A percentile compares a stretch with the other conserved stretches of the same genome.
Evolutionary conservation across 1,140 invertebrate species (phyloP).

Genomic region (Neodiprion virginianus): DNA sequence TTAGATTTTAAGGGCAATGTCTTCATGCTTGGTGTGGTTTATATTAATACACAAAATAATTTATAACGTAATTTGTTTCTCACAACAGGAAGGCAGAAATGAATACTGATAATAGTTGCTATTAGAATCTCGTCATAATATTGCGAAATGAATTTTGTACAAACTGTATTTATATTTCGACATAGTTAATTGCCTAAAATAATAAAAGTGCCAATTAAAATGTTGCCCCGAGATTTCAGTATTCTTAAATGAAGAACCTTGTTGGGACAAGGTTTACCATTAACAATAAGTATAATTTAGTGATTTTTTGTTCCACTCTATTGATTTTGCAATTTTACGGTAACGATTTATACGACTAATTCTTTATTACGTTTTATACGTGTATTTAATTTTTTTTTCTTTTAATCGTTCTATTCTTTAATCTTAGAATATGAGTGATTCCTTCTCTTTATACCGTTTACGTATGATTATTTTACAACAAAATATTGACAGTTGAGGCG

Average conservation of each 20-base stretch:
- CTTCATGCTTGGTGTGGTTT: conserved; percentile 9
- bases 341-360: background rate
- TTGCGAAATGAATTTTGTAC: conserved; percentile 8
- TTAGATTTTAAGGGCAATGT: background rate
- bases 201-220: conserved; percentile 17
- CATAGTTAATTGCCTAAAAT: conserved; percentile 11
- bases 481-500: background rate
- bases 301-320: background rate
- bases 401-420: background rate
- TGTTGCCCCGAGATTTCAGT: conserved; percentile 11
- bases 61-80: background rate
- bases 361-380: too few species aligned
- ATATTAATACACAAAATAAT: background rate
- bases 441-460: too few species aligned
- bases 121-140: background rate
- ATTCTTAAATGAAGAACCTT: background rate
- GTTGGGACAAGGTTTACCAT: background rate
- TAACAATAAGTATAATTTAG: background rate
- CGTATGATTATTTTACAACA: background rate
- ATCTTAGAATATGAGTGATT: too few species aligned
- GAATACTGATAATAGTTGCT: background rate
- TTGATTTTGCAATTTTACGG: background rate
- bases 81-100: background rate
- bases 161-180: conserved; percentile 16
- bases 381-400: background rate